Percentiles rank a stretch among this genome's conserved stretches.
phyloP scores from a whole-genome alignment of 2,888 invertebrate genomes.

The Leptura quadrifasciata region DNA sequence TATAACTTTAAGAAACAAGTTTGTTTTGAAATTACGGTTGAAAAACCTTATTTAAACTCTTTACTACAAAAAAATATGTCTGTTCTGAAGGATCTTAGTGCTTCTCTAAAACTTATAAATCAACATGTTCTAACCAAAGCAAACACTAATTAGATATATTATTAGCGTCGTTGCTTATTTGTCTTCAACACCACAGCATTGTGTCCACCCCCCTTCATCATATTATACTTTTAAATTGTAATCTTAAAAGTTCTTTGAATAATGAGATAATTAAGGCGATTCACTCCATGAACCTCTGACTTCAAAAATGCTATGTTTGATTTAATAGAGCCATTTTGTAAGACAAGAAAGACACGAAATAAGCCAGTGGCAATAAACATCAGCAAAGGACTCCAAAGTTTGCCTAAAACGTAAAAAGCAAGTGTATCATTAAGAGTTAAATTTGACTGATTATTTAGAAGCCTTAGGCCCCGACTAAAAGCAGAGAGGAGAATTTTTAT shows the following conservation, averaged over 20 bases:
- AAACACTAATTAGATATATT: not conserved
- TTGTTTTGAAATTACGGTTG: too few species aligned
- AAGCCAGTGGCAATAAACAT: slow-evolving; percentile 50
- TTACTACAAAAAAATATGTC: too few species aligned
- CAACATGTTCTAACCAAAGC: not conserved
- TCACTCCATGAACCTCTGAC: slow-evolving; percentile 5
- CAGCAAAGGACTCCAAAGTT: slow-evolving; percentile 51
- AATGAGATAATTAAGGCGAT: slow-evolving; percentile 38
- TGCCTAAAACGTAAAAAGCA: slow-evolving; percentile 47
- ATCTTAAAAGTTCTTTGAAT: slow-evolving; percentile 34
- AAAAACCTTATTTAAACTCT: too few species aligned
- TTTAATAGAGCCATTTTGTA: slow-evolving; percentile 39
- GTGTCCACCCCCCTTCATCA: not conserved
- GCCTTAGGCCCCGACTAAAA: slow-evolving; percentile 23
- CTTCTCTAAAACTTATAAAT: too few species aligned
- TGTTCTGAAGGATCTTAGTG: too few species aligned
- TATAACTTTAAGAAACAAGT: too few species aligned
- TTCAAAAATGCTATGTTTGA: slow-evolving; percentile 31
- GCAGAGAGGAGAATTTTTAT: slow-evolving; percentile 15
- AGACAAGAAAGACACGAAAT: slow-evolving; percentile 40
- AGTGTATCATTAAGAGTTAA: slow-evolving; percentile 54
- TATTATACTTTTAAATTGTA: slow-evolving; percentile 27
- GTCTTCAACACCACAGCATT: not conserved
- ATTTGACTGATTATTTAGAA: slow-evolving; percentile 54
- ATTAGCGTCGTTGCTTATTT: not conserved